Base-by-base conservation (phyloP, 53 echinoderm and acorn worm species). In the Holothuria scabra region DNA sequence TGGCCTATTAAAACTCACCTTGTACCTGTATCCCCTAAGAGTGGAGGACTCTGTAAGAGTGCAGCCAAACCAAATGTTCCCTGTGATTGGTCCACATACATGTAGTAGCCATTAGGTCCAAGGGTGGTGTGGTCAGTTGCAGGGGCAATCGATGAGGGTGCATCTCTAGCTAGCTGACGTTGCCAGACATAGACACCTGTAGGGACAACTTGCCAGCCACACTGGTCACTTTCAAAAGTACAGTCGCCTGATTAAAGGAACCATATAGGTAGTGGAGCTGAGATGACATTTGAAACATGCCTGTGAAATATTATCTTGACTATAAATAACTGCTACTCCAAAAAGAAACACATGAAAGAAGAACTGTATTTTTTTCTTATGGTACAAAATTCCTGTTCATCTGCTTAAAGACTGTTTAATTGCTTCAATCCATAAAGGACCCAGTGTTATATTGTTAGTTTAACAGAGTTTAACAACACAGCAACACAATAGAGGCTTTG, bases 61-160 rank as follows among this genome's bases (percentile, higher is more conserved):
- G 94, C 91, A 1, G 94, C 85, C 67, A 90, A 84, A 52, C 87
- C 86, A 85, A 89, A 94, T 0, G 94, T 91, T n/a, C 94, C 94
- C 28, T 76, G 72, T 8, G 94, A 88, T 66, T 91, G 91, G 31
- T 94, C 94, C 14, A 94, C 94, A 84, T 88, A 94, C 92, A 94
- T 92, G 83, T 90, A 91, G 84, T 79, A 67, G 8, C 95, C 95
- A 3, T 61, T 32, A 1, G 28, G 61, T 6, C 56, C 79, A 7
- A 86, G 87, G 4, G 75, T 46, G n/a, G 92, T 92, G 69, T 95
- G 94, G 71, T 95, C 95, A 61, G 59, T 85, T 31, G 66, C 68
- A 25, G 95, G 92, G 19, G 84, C 88, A 24, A 71, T 83, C 2
- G 81, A 65, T 4, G 59, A 49, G 1, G 88, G 56, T 5, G 84